Evolutionary conservation across 2,797 vertebrate species (phyloP), one percentile per base, ranked within the genome.

Genomic region (Balearica regulorum): DNA sequence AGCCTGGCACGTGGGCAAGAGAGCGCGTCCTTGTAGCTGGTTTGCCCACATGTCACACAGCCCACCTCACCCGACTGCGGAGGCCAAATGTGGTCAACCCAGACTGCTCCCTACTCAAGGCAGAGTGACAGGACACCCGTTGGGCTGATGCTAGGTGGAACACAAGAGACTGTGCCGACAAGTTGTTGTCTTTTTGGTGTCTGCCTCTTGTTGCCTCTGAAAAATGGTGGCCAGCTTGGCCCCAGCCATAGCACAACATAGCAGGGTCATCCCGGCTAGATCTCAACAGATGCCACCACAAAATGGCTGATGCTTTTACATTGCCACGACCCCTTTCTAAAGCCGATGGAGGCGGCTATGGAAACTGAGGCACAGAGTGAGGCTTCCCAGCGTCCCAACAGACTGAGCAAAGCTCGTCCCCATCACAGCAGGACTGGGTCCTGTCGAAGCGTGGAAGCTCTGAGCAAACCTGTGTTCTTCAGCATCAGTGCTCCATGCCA

Each of bases 61-160:
- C 4, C 13, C 53, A 48, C 17, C 35, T 41, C 54, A 39, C 46
- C n/a, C 58, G 61, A 10, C 24, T 0, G 0, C 0, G 0, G 5
- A 2, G 22, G 64, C 41, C 80, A 64, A 53, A 33, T 0, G 0
- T 2, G 13, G n/a, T 9, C 65, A 90, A 11, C 20, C 20, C 66
- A 68, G 65, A 11, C 5, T 0, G 0, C 33, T 39, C 33, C 4
- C 46, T 37, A 4, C 60, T 16, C 55, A 16, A 9, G 29, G 33
- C 57, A 57, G 18, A 21, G 41, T 1, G n/a, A 54, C 0, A 1
- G 57, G 43, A 83, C 51, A 21, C 16, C 16, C 7, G 0, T 1
- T 13, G 77, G 49, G 81, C 43, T 89, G 54, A 13, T 43, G 46
- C 58, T 6, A 16, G 28, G 29, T 37, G 75, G 13, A 75, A 29